Evolutionary conservation across 2,797 vertebrate genomes (phyloP).

Genomic region (Spinus pinus): DNA sequence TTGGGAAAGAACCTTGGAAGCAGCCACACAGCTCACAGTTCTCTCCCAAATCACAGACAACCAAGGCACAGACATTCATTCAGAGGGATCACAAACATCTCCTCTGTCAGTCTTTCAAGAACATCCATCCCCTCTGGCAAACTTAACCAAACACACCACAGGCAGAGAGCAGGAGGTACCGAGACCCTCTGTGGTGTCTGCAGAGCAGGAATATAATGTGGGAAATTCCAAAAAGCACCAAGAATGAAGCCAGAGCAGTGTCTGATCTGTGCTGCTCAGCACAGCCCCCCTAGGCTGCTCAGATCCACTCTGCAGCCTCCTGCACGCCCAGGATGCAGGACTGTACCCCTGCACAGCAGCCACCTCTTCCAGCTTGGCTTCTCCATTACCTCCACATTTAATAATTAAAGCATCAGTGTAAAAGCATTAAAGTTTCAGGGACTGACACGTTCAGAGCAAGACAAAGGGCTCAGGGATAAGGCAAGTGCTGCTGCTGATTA

Average conservation of each 20-base stretch:
- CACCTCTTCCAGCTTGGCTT: neutral
- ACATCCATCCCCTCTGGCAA: neutral
- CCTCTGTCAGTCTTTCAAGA: neutral
- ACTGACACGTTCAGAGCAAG: neutral
- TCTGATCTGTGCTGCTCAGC: neutral
- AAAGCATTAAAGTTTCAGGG: constrained; percentile 56
- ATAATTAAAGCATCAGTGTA: constrained; percentile 54
- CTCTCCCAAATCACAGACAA: neutral
- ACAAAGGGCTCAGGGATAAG: neutral
- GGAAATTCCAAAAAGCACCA: neutral
- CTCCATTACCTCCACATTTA: constrained; percentile 8
- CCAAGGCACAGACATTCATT: neutral
- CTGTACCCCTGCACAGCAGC: neutral
- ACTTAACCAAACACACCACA: neutral
- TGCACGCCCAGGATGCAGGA: rapidly evolving
- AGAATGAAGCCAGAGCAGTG: neutral
- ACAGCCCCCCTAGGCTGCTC: neutral
- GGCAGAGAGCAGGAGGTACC: neutral
- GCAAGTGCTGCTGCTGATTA: neutral
- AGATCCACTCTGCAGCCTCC: rapidly evolving
- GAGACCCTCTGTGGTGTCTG: rapidly evolving
- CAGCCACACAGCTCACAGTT: neutral
- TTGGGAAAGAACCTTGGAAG: neutral
- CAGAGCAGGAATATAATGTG: neutral
- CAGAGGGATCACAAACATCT: neutral